Conservation (phyloP, 2,797 vertebrate species). For the Perodicticus potto region DNA sequence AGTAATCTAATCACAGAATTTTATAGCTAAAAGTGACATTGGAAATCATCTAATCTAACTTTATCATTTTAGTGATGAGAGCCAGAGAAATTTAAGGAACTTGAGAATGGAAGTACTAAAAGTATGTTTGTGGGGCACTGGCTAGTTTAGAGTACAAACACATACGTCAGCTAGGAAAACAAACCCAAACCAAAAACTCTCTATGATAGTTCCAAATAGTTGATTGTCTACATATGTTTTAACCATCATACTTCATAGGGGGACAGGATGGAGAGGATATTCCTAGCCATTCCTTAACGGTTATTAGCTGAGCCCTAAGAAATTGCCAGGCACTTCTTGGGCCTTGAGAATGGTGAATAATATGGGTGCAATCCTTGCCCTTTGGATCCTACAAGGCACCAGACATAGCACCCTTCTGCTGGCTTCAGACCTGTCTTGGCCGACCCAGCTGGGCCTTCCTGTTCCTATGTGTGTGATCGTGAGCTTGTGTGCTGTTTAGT, state of each 20-base stretch:
- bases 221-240: background rate
- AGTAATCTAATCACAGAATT: conserved; percentile 69
- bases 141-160: background rate
- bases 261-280: accelerated
- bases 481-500: background rate
- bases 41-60: conserved; percentile 71
- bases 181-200: background rate
- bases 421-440: background rate
- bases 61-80: conserved; percentile 61
- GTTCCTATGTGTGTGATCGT: background rate
- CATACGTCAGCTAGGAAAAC: background rate
- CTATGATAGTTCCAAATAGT: background rate
- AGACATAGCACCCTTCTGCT: background rate
- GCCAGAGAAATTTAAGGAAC: conserved; percentile 35
- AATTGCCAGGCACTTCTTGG: background rate
- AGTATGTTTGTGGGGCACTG: background rate
- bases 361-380: background rate
- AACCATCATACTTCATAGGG: background rate
- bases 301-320: background rate
- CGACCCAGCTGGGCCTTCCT: background rate
- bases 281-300: background rate
- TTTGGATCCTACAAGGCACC: too few species aligned
- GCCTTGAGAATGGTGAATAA: background rate
- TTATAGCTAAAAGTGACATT: conserved; percentile 65
- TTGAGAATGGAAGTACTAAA: conserved; percentile 2